Percentiles rank a stretch among this genome's conserved stretches.
phyloP scores from a whole-genome alignment of 2,113 vertebrate species.

The Solea solea region DNA sequence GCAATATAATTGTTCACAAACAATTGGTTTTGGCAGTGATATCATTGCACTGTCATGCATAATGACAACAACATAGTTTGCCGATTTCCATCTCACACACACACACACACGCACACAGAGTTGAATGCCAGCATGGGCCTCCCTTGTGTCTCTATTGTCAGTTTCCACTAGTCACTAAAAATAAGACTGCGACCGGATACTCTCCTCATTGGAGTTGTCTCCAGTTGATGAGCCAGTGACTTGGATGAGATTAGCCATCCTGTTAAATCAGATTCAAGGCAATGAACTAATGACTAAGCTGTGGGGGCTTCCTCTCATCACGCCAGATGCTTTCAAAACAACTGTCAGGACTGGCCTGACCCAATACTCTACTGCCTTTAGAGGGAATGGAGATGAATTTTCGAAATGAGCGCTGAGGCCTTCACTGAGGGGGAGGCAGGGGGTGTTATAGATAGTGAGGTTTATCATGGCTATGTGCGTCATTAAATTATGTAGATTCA shows the following conservation, averaged over 20 bases:
- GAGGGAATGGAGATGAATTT: conserved; percentile 15
- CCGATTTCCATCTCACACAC: too few relatives aligned
- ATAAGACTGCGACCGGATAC: conserved; percentile 76
- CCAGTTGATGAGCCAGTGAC: conserved; percentile 74
- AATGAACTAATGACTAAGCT: conserved; percentile 76
- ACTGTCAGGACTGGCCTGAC: conserved; percentile 30
- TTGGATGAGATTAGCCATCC: conserved; percentile 80
- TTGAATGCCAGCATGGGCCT: conserved; percentile 29
- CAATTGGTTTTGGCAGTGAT: conserved; percentile 46
- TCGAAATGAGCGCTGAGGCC: too few relatives aligned
- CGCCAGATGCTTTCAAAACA: conserved; percentile 53
- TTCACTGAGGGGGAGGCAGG: too few relatives aligned
- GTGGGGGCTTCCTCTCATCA: conserved; percentile 56
- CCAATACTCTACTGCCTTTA: conserved; percentile 41
- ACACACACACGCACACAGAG: conserved; percentile 8
- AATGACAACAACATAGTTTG: too few relatives aligned
- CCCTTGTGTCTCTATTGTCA: conserved; percentile 60
- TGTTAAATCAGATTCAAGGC: conserved; percentile 79
- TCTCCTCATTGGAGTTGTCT: conserved; percentile 71
- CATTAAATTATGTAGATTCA: too few relatives aligned
- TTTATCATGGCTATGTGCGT: too few relatives aligned
- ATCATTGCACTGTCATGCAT: conserved; percentile 10
- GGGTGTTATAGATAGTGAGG: too few relatives aligned
- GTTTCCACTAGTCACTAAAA: conserved; percentile 78
- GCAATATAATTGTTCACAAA: conserved; percentile 49